Evolutionary conservation across 2,888 invertebrate species (phyloP).

Genomic region (Rotaria sp.): DNA sequence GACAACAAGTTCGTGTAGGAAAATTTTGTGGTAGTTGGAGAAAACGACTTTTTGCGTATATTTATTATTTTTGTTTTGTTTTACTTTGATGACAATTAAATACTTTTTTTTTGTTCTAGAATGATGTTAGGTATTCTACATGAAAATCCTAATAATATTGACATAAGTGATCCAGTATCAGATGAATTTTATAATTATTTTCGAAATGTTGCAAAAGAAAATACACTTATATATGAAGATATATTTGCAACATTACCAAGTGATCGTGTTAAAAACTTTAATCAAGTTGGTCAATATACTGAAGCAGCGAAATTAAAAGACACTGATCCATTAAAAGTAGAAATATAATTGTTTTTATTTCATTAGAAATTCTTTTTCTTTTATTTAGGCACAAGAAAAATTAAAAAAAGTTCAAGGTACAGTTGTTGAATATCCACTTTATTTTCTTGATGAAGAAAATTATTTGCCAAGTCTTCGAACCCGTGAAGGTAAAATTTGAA

Average conservation of each 20-base stretch:
- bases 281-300: conserved; percentile 31
- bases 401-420: conserved; percentile 30
- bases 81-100: background rate
- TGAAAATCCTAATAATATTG: conserved; percentile 46
- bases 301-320: conserved; percentile 29
- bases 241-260: conserved; percentile 50
- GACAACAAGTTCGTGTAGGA: conserved; percentile 71
- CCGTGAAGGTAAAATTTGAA: conserved; percentile 25
- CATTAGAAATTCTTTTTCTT: background rate
- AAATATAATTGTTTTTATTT: background rate
- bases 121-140: conserved; percentile 35
- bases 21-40: conserved; percentile 76
- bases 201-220: conserved; percentile 70
- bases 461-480: conserved; percentile 38
- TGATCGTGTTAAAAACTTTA: conserved; percentile 33
- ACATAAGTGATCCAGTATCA: conserved; percentile 71
- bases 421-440: conserved; percentile 40
- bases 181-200: conserved; percentile 81
- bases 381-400: conserved; percentile 38
- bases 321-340: conserved; percentile 32
- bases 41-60: conserved; percentile 38
- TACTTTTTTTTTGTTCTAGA: background rate
- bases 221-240: conserved; percentile 82
- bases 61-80: conserved; percentile 26
- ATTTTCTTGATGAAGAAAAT: conserved; percentile 39